A percentile compares a stretch with the other conserved stretches of the same genome.
Conservation (phyloP, 2,888 invertebrate genomes). For the Argyresthia albistria region DNA sequence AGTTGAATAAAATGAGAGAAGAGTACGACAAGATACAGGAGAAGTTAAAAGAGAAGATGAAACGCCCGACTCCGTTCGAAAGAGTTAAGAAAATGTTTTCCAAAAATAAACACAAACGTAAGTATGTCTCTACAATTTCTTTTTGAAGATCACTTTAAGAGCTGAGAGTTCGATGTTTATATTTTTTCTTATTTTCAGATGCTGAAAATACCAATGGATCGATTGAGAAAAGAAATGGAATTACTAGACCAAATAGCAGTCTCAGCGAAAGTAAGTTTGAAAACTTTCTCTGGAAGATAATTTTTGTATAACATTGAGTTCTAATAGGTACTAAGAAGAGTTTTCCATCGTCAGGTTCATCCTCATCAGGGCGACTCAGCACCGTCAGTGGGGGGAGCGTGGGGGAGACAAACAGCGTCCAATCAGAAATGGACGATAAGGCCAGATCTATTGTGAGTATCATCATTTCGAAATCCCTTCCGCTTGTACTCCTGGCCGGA, state of each 20-base stretch:
- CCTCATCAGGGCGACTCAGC: conserved; percentile 87
- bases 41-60: conserved; percentile 81
- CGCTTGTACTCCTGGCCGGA: too few relatives aligned
- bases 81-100: conserved; percentile 82
- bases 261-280: conserved; percentile 56
- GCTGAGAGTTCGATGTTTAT: background rate
- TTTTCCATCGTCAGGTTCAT: conserved; percentile 70
- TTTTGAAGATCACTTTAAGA: background rate
- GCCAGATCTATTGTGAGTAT: conserved; percentile 59
- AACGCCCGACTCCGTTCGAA: conserved; percentile 86
- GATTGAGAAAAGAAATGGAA: conserved; percentile 60
- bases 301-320: background rate
- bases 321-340: background rate
- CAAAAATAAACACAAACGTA: conserved; percentile 71
- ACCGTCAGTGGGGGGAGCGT: conserved; percentile 86
- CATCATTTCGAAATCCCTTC: too few relatives aligned
- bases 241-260: conserved; percentile 58
- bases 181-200: background rate
- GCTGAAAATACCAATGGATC: conserved; percentile 39
- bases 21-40: conserved; percentile 88
- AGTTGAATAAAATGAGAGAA: conserved; percentile 83
- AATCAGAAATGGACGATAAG: conserved; percentile 87
- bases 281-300: background rate
- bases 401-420: conserved; percentile 86
- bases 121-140: conserved; percentile 29